Evolutionary conservation across 1,140 invertebrate species (phyloP), one percentile per base, ranked within the genome.

Genomic region (Anastatus disparis): DNA sequence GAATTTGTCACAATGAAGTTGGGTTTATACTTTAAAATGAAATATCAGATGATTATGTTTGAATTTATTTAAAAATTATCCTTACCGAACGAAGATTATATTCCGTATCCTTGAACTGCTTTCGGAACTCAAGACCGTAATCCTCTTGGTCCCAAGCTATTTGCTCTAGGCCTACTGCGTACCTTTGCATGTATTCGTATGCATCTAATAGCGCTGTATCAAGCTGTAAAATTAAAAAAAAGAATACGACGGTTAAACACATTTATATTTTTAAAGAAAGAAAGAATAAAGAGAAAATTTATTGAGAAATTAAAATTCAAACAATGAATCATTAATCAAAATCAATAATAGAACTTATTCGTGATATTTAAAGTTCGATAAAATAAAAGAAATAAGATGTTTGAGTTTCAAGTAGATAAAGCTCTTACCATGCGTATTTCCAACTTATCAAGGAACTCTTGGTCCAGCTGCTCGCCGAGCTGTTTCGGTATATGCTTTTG

Each of bases 131-230:
- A 3, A 79, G 77, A 8, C 78, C 73, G 66, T 88, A 76, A 22
- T 89, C 81, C 7, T 88, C 83, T 66, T 91, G 89, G 71, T 92
- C 91, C 79, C 87, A 85, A n/a, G 89, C 86, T 12, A 91, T 86
- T 79, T 91, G 90, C 70, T 92, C 91, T 46, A 92, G 73, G 26
- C 88, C 91, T 0, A 92, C 90, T 1, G 90, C 90, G 71, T 89
- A 88, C 76, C 83, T 89, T 77, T 92, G 91, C 77, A 92, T 86
- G 74, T 88, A 87, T 67, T 88, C 82, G 79, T 91, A 92, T 8
- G 86, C 82, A 52, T 89, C 79, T 15, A 87, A 73, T 53, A 92
- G 79, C 22, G 86, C 82, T 10, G 82, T 80, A 66, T 89, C 85
- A 40, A 90, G 78, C 89, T 90, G 81, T 3, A 84, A 38, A 50